Conservation (phyloP, 2,888 invertebrate genomes). For the Slavum lentiscoides region DNA sequence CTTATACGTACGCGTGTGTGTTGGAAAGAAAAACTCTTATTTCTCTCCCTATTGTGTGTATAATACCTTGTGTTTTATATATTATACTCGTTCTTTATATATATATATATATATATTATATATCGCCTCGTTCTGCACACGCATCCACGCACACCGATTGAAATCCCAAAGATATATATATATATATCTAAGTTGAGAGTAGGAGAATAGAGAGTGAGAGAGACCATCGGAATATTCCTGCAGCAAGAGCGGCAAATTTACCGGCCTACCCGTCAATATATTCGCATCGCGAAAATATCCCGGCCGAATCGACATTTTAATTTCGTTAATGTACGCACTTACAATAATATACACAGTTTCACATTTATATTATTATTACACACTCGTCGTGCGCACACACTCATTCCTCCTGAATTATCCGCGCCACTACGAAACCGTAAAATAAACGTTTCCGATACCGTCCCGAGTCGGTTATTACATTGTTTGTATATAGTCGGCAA, state of each 20-base stretch:
- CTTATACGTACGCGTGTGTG: neutral
- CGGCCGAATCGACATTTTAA: conserved; percentile 20
- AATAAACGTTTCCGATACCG: neutral
- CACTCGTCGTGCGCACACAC: neutral
- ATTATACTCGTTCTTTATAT: neutral
- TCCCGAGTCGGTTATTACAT: neutral
- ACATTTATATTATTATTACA: neutral
- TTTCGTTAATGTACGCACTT: conserved; percentile 24
- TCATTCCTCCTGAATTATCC: neutral
- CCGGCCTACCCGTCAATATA: conserved; percentile 20
- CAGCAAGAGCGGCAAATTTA: conserved; percentile 26
- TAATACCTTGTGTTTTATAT: conserved; percentile 14
- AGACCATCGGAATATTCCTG: neutral
- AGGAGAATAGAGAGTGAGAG: neutral
- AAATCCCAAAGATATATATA: neutral
- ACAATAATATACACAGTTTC: neutral
- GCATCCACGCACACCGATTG: neutral
- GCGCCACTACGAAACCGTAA: neutral
- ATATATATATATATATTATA: too few species aligned
- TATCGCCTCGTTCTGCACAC: neutral
- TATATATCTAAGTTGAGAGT: neutral
- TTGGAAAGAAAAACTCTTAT: conserved; percentile 31
- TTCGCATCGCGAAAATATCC: conserved; percentile 16
- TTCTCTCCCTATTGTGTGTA: neutral
- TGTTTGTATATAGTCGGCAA: neutral